A percentile compares a stretch with the other conserved stretches of the same genome.
Evolutionary conservation across 2,797 vertebrate genomes (phyloP).

Genomic region (Cossypha dichroa): DNA sequence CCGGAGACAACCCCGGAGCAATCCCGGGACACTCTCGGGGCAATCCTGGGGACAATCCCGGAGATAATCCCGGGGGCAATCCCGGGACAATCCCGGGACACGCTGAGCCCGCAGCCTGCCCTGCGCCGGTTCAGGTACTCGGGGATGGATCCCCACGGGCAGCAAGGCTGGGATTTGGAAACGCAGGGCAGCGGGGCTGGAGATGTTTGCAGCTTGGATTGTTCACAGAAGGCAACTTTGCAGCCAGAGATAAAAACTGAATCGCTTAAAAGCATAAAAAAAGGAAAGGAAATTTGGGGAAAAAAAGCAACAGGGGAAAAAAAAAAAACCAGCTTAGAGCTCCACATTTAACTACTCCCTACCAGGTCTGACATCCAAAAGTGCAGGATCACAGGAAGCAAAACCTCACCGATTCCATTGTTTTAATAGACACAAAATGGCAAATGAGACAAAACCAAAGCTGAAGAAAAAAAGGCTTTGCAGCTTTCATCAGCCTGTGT

Average conservation of each 20-base stretch:
- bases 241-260: background rate
- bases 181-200: background rate
- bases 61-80: no score
- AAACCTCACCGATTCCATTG: background rate
- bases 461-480: background rate
- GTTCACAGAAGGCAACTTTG: background rate
- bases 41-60: no score
- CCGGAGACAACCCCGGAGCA: no score
- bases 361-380: background rate
- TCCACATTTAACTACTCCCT: background rate
- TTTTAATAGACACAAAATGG: background rate
- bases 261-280: background rate
- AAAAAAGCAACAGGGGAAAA: background rate
- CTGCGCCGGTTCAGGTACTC: background rate
- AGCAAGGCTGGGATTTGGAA: background rate
- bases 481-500: background rate
- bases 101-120: rapidly evolving
- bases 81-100: background rate
- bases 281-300: no score
- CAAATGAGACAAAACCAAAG: background rate
- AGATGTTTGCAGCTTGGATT: background rate
- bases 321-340: background rate
- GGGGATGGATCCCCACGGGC: rapidly evolving
- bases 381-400: background rate
- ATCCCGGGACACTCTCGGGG: no score